Percentiles rank a stretch among this genome's conserved stretches.
These are phyloP conservation scores for Tympanuchus pallidicinctus DNA, from an alignment of 2,113 vertebrate species.

Conservation along the genomic window DNA sequence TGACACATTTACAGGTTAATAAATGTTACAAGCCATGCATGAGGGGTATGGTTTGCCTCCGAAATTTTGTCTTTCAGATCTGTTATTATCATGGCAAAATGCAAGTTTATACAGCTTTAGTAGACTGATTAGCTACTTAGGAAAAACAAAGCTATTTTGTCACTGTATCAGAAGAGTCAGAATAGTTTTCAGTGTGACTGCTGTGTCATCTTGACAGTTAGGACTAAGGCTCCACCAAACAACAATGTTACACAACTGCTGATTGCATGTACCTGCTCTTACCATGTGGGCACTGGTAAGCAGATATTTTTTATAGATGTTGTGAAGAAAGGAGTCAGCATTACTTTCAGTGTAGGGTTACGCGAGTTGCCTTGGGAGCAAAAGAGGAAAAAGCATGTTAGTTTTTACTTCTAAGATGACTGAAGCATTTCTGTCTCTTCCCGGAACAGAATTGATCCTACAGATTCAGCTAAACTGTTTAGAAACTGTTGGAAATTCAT, in stretches of 20 bases:
- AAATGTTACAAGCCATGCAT: background rate
- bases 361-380: fast-evolving
- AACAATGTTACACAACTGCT: background rate
- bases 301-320: background rate
- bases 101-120: background rate
- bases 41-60: background rate
- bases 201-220: background rate
- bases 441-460: background rate
- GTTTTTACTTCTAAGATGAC: background rate
- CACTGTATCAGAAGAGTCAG: background rate
- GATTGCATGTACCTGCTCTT: background rate
- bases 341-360: background rate
- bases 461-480: background rate
- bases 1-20: background rate
- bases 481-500: background rate
- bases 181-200: background rate
- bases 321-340: background rate
- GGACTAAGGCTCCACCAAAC: background rate
- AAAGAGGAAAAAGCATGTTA: background rate
- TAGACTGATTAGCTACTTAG: background rate
- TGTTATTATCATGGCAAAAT: background rate
- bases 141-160: background rate
- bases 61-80: background rate
- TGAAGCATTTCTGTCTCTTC: background rate
- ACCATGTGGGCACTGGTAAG: background rate